Base-by-base conservation (phyloP, 2,888 invertebrate species). In the Abrostola tripartita region DNA sequence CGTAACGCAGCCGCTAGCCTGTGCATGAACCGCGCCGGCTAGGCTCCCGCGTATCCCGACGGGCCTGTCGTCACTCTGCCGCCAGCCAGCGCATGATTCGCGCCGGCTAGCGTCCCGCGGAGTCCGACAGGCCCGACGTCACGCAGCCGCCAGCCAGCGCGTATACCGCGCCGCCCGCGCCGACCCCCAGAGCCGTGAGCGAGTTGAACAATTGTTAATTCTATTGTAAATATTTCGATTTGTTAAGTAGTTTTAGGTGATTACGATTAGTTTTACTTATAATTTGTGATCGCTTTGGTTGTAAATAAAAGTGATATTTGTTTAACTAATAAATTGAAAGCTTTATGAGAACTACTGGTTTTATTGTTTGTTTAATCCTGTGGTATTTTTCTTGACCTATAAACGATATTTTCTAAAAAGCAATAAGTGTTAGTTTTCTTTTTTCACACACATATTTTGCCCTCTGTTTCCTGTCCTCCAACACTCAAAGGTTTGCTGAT, bases 251-350 rank as follows among this genome's bases (percentile, higher is more conserved):
- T 93, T 93, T 86, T 93, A 93, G 93, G 93, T 89, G 90, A 93
- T 92, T 92, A 93, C 82, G 85, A 88, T 91, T 93, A 92, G 91
- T 91, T 76, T 85, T 91, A 90, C 82, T 82, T 90, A 92, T 90
- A 88, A 91, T 93, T 93, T 93, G 93, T 93, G 93, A 93, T 93
- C 89, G 93, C 93, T 93, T 93, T 90, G 93, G 93, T 93, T 93
- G 93, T 93, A 93, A 93, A 93, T 93, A 93, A 93, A 93, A 93
- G 93, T 93, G 93, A 93, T 93, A 93, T 93, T 93, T 93, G 93
- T 93, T 93, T 93, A 92, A 93, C 92, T 93, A 93, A 93, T 92
- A 92, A 91, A 92, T 86, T 89, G 89, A 90, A 92, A 92, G 92
- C 93, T 92, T 93, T 93, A 92, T 83, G 81, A 80, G 69, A 61